Evolutionary conservation across 2,888 invertebrate genomes (phyloP).

Genomic region (Trachelus stipa): DNA sequence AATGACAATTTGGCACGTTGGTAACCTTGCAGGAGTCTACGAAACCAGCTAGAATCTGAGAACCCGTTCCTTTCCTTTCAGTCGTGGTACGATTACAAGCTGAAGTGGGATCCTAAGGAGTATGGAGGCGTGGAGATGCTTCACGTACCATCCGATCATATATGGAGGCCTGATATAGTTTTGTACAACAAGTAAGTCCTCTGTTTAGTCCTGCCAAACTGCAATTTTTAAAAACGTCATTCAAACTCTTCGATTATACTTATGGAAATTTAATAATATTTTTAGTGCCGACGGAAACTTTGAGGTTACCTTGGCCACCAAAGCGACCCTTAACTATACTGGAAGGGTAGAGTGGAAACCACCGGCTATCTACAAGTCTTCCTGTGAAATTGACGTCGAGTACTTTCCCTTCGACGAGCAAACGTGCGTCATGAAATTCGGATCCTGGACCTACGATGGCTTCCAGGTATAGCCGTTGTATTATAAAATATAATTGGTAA

Average conservation of each 20-base stretch:
- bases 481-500: no score
- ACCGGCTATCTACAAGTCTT: constrained; percentile 92
- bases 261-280: constrained; percentile 13
- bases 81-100: constrained; percentile 90
- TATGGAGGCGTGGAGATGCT: constrained; percentile 88
- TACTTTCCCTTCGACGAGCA: constrained; percentile 90
- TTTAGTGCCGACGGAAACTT: constrained; percentile 86
- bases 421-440: constrained; percentile 89
- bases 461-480: constrained; percentile 71
- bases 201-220: background rate
- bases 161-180: constrained; percentile 86
- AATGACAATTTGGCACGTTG: no score
- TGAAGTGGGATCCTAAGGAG: constrained; percentile 87
- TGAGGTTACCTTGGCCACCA: constrained; percentile 85
- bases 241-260: no score
- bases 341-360: constrained; percentile 92
- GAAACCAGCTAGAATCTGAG: no score
- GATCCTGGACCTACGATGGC: constrained; percentile 88
- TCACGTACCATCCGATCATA: constrained; percentile 87
- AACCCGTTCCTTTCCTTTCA: constrained; percentile 62
- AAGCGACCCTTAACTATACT: constrained; percentile 83
- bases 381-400: constrained; percentile 87
- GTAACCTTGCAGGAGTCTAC: no score
- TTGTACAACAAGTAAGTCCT: constrained; percentile 82
- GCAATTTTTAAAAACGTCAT: background rate